Evolutionary conservation across 2,888 invertebrate species (phyloP), one percentile per base, ranked within the genome.

Genomic region (Standfussiana lucernea): DNA sequence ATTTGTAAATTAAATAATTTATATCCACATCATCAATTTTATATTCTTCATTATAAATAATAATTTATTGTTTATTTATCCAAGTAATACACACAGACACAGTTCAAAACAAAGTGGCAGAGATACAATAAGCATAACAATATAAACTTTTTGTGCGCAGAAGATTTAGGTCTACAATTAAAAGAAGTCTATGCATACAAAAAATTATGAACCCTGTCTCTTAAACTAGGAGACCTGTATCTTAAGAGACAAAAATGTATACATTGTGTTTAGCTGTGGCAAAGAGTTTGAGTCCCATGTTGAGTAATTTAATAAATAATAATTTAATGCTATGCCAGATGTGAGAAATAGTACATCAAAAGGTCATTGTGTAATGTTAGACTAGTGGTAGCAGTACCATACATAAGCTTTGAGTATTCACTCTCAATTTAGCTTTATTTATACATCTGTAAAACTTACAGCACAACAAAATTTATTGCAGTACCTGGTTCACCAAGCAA

Each of bases 401-500:
- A 21, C n/a, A 53, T n/a, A n/a, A n/a, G 13, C 37, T 37, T 65
- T 65, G 37, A 37, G 13, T 28, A 69, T 28, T 15, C 67, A 67
- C 40, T 40, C 32, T 7, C 21, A 70, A 47, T 10, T 67, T 1
- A 42, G 11, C 3, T 11, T 1, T 42, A 11, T 42, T 42, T 42
- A 13, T 15, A 42, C 42, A 42, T 42, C 5, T n/a, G 21, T 2
- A 18, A 11, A 59, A 18, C 3, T 42, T 42, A 15, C 4, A 50
- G 1, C 1, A 40, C 10, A 13, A 10, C 24, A 45, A n/a, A 21
- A 7, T 11, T 5, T 11, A 13, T 56, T 15, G 32, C 21, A 32
- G 40, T 89, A 96, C 97, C 98, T 95, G 98, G 98, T 97, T 99
- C 99, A 66, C 99, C 99, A 28, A 99, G 97, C 45, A 99, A 97